These are phyloP conservation scores for Schizotus pectinicornis DNA, from an alignment of 2,888 invertebrate species.

Conservation along the genomic window DNA sequence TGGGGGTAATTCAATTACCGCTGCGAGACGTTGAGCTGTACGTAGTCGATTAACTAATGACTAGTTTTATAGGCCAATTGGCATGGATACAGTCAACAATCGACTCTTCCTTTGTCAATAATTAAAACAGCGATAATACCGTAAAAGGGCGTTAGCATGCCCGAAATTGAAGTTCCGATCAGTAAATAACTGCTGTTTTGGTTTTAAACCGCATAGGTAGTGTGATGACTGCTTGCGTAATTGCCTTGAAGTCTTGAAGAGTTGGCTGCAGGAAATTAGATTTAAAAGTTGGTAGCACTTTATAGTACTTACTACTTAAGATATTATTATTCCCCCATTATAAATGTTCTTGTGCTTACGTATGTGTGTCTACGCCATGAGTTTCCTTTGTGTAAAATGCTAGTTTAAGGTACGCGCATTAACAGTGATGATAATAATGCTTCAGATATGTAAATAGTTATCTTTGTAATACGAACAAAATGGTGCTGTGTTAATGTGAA, in stretches of 20 bases:
- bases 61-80: no score
- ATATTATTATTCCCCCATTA: constrained; percentile 2
- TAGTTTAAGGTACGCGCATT: no score
- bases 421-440: constrained; percentile 7
- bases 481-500: constrained; percentile 23
- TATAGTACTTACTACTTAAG: background rate
- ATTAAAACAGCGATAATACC: no score
- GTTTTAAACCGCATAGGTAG: constrained; percentile 9
- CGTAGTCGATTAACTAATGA: no score
- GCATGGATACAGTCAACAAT: no score
- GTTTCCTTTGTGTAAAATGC: background rate
- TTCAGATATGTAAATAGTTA: constrained; percentile 21
- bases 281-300: constrained; percentile 12
- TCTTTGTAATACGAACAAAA: constrained; percentile 22
- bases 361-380: constrained; percentile 1
- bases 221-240: constrained; percentile 11
- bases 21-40: no score
- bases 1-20: background rate
- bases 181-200: constrained; percentile 13
- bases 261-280: constrained; percentile 13
- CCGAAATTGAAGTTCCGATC: background rate
- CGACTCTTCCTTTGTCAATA: no score
- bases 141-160: no score
- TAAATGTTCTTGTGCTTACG: constrained; percentile 5
- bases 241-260: constrained; percentile 15